Evolutionary conservation across 2,113 vertebrate species (phyloP).

Genomic region (Spea bombifrons): DNA sequence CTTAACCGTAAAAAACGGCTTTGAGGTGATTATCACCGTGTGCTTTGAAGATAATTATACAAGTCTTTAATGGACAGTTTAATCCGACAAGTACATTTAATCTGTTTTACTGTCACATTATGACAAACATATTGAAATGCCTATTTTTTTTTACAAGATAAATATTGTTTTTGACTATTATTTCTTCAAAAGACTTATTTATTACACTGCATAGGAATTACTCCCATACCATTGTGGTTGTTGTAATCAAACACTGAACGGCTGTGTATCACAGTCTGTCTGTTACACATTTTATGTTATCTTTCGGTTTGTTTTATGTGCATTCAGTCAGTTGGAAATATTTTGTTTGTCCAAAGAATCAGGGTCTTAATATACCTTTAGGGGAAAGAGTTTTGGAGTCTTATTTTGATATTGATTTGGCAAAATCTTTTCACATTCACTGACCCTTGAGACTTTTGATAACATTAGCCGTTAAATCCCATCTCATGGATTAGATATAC

Average conservation of each 20-base stretch:
- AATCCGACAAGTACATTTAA: slow-evolving; percentile 32
- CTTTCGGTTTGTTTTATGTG: neutral
- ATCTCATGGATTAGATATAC: too few species aligned
- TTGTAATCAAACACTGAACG: slow-evolving; percentile 4
- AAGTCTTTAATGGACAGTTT: slow-evolving; percentile 40
- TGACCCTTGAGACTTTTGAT: too few species aligned
- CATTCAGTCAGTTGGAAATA: neutral
- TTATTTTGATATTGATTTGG: too few species aligned
- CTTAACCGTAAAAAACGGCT: slow-evolving; percentile 26
- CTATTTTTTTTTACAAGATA: slow-evolving; percentile 1
- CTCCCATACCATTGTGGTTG: slow-evolving; percentile 5
- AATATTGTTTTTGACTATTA: neutral
- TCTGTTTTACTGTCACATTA: slow-evolving; percentile 42
- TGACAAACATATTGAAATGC: slow-evolving; percentile 25
- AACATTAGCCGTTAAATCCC: too few species aligned
- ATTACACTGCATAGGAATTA: slow-evolving; percentile 8
- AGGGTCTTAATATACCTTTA: neutral
- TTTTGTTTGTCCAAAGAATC: neutral
- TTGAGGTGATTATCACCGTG: slow-evolving; percentile 32
- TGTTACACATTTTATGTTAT: slow-evolving; percentile 1
- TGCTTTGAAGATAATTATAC: slow-evolving; percentile 33
- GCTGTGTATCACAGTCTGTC: slow-evolving; percentile 3
- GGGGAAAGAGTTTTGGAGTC: too few species aligned
- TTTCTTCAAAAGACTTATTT: slow-evolving; percentile 22
- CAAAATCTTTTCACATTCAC: too few species aligned